phyloP scores from a whole-genome alignment of 1,140 invertebrate genomes.

The Drosophila orena region DNA sequence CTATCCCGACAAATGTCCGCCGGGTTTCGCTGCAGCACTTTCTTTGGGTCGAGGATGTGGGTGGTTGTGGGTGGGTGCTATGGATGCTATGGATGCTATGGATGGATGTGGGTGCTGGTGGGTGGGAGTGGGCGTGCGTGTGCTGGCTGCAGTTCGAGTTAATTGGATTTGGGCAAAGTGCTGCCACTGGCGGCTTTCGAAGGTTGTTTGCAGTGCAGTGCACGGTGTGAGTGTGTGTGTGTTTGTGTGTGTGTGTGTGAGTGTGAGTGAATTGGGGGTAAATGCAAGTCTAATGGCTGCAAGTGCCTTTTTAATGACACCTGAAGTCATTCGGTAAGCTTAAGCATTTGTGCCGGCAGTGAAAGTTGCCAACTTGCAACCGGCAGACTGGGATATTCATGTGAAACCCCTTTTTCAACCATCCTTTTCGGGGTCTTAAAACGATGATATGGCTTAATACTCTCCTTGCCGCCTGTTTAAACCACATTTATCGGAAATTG shows the following conservation, averaged over 20 bases:
- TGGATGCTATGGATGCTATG: too few relatives aligned
- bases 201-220: conserved; percentile 29
- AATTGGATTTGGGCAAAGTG: conserved; percentile 79
- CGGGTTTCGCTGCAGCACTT: conserved; percentile 42
- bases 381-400: conserved; percentile 13
- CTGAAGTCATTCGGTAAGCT: conserved; percentile 51
- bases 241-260: conserved; percentile 2
- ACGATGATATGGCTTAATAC: neutral
- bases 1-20: conserved; percentile 45
- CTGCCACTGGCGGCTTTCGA: conserved; percentile 65
- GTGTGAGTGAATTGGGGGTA: conserved; percentile 17
- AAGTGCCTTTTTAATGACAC: conserved; percentile 60
- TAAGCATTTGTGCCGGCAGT: conserved; percentile 31
- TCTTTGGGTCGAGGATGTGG: conserved; percentile 25
- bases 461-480: neutral
- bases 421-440: conserved; percentile 6
- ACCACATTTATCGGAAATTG: neutral
- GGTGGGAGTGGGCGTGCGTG: conserved; percentile 20
- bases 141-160: conserved; percentile 73
- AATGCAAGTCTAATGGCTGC: conserved; percentile 64
- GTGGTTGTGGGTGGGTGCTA: neutral
- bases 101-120: neutral
- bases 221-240: neutral
- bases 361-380: conserved; percentile 21
- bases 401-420: conserved; percentile 15